These are phyloP conservation scores for Agelaius phoeniceus DNA, from an alignment of 2,113 vertebrate genomes.

Conservation along the genomic window DNA sequence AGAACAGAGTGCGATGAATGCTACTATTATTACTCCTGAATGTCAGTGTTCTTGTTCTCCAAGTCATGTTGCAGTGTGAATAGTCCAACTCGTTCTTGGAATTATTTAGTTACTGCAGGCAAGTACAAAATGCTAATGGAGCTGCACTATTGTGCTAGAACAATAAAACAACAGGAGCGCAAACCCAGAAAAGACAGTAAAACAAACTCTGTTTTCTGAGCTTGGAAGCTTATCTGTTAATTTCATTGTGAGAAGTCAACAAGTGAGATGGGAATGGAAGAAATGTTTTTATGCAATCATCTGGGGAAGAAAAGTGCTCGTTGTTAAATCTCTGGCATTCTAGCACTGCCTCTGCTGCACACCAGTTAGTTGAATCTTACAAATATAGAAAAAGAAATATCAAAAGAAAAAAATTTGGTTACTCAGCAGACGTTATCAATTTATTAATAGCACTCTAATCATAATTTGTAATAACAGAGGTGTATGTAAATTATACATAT, in stretches of 20 bases:
- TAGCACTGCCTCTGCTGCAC: constrained; percentile 40
- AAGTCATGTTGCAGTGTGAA: background rate
- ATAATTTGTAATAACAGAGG: constrained; percentile 63
- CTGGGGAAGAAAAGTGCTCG: constrained; percentile 37
- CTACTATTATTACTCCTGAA: background rate
- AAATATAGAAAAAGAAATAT: constrained; percentile 53
- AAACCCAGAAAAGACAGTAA: constrained; percentile 8
- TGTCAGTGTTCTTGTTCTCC: background rate
- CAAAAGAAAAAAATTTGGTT: constrained; percentile 65
- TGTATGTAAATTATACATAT: constrained; percentile 77
- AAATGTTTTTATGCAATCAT: constrained; percentile 47
- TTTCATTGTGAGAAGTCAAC: constrained; percentile 47
- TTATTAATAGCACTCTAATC: constrained; percentile 72
- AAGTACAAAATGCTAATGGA: constrained; percentile 36
- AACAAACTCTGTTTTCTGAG: constrained; percentile 17
- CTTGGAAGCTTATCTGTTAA: constrained; percentile 15
- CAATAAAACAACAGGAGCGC: constrained; percentile 33
- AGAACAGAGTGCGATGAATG: background rate
- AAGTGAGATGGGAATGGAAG: constrained; percentile 4
- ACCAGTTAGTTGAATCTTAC: constrained; percentile 37
- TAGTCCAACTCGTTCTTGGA: constrained; percentile 35
- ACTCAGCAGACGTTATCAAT: constrained; percentile 69
- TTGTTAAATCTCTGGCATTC: constrained; percentile 35
- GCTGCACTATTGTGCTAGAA: background rate
- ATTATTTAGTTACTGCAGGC: background rate